Conservation (phyloP, 2,113 vertebrate species). For the Empidonax alnorum region DNA sequence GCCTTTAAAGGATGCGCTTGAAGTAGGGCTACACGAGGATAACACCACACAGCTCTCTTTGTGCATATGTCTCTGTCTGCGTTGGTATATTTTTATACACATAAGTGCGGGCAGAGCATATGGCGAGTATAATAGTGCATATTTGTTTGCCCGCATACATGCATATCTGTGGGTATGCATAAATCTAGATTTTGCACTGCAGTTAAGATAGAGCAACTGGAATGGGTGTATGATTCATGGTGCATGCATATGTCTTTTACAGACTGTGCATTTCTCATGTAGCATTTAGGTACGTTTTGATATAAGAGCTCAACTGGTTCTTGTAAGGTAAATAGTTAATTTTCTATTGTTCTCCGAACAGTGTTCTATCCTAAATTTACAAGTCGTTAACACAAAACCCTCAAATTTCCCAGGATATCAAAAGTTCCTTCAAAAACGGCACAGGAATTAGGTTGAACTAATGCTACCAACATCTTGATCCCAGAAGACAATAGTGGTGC, state of each 20-base stretch:
- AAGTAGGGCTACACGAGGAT: background rate
- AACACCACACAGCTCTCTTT: background rate
- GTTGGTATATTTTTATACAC: background rate
- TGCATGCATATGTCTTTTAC: background rate
- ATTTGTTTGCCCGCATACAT: conserved; percentile 39
- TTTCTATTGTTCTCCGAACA: background rate
- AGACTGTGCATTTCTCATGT: conserved; percentile 32
- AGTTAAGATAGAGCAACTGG: background rate
- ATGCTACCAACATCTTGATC: background rate
- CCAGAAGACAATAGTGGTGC: background rate
- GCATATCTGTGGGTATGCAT: background rate
- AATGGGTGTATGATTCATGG: background rate
- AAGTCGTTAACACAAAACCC: background rate
- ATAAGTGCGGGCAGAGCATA: conserved; percentile 18
- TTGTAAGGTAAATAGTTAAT: background rate
- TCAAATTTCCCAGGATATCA: background rate
- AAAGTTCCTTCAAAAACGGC: background rate
- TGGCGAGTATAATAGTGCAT: background rate
- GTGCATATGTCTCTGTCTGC: background rate
- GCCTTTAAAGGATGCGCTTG: background rate
- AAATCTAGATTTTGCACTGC: background rate
- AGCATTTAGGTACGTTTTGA: background rate
- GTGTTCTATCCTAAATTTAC: background rate
- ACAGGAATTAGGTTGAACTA: background rate
- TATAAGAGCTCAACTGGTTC: background rate